A percentile compares a stretch with the other conserved stretches of the same genome.
phyloP scores from a whole-genome alignment of 2,888 invertebrate species.

The Clistopyga incitator region DNA sequence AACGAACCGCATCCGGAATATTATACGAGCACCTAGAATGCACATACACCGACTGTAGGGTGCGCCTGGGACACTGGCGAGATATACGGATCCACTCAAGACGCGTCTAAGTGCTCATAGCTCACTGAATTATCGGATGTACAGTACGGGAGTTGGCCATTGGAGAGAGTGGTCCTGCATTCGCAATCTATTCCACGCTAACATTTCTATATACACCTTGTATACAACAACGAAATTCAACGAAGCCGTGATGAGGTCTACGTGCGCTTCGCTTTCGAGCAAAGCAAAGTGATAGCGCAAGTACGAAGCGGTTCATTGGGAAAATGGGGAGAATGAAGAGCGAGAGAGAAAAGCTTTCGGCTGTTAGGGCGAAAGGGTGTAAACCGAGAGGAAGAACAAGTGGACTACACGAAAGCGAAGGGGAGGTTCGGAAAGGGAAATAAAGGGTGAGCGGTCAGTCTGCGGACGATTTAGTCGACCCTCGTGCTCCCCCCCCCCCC shows the following conservation, averaged over 20 bases:
- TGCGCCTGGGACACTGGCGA: constrained; percentile 26
- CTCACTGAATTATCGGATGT: constrained; percentile 77
- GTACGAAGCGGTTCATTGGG: constrained; percentile 19
- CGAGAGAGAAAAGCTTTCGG: background rate
- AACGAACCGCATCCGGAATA: background rate
- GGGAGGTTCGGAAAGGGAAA: constrained; percentile 40
- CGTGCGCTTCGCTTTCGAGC: background rate
- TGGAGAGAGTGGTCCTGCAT: constrained; percentile 44
- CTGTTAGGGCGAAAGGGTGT: constrained; percentile 31
- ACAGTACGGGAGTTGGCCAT: constrained; percentile 56
- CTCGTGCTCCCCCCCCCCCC: constrained; percentile 1
- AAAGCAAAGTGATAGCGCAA: constrained; percentile 1
- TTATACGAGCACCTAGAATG: background rate
- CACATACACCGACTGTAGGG: background rate
- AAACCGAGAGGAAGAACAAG: constrained; percentile 21
- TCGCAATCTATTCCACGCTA: constrained; percentile 26
- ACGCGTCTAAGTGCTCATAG: constrained; percentile 75
- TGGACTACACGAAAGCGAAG: constrained; percentile 33
- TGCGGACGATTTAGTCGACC: constrained; percentile 58
- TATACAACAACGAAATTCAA: background rate
- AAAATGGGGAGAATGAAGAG: constrained; percentile 28
- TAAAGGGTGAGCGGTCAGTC: constrained; percentile 65
- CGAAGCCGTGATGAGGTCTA: constrained; percentile 15
- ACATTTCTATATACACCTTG: background rate
- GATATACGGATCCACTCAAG: constrained; percentile 76